Base-by-base conservation (phyloP, 1,140 invertebrate genomes). In the Sitophilus oryzae region DNA sequence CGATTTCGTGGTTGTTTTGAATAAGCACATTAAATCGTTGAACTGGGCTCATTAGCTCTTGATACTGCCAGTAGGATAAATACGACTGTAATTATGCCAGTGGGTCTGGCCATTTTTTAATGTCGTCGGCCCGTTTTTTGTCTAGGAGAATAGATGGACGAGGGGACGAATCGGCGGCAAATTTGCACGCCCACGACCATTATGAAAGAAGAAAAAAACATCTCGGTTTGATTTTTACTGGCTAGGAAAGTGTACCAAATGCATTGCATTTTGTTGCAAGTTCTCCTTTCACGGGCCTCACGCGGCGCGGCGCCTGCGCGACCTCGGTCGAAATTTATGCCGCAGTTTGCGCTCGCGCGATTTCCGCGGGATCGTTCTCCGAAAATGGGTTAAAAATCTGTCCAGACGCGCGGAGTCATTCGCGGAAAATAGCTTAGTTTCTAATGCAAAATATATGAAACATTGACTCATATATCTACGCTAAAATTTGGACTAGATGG, bases 261-360 rank as follows among this genome's bases (percentile, higher is more conserved):
- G 52, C 45, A 47, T 55, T 55, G 44, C 52, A 21, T 43, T 47
- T 51, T 18, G n/a, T 54, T 53, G 34, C 40, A 36, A 37, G 48
- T 62, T 61, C 64, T 66, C 66, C 66, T 66, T 66, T 65, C 60
- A 55, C 58, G 66, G 63, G 60, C 65, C 65, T 61, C 66, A 59
- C 48, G 40, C 20, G 15, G 34, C 14, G 16, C 16, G 25, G 56
- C 63, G 62, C 65, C 58, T 55, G 65, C 57, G 65, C 62, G 63
- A 67, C 63, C 65, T 65, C 62, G 55, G 51, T 47, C 47, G 25
- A 47, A 56, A 59, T 59, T 61, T 55, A 63, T 56, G 52, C 59
- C 56, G 63, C 44, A n/a, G 58, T 25, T 19, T 35, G 41, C 40
- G 23, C 19, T 25, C 19, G 52, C 44, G 43, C 52, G 46, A 40